Conservation (phyloP, 1,140 invertebrate species). For the Triops cancriformis region DNA sequence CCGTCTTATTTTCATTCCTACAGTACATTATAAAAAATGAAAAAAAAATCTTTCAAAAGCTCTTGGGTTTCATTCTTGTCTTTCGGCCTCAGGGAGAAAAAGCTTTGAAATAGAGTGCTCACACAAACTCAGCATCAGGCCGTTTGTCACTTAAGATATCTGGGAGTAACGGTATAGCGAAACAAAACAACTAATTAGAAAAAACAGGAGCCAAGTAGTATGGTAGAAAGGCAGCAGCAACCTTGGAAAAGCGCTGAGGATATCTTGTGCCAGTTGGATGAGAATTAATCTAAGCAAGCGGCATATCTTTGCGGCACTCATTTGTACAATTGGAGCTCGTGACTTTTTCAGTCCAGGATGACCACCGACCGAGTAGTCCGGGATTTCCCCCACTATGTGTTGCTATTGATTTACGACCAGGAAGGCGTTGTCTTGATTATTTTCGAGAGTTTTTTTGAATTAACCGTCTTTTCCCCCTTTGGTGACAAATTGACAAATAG, state of each 20-base stretch:
- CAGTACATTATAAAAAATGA: neutral
- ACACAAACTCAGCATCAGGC: no score
- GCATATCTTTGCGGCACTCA: neutral
- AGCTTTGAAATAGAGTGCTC: no score
- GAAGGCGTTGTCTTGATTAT: neutral
- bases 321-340: neutral
- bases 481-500: neutral
- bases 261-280: neutral
- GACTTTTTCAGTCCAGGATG: neutral
- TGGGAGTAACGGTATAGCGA: neutral
- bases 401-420: neutral
- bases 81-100: no score
- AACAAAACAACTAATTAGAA: neutral
- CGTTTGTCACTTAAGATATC: neutral
- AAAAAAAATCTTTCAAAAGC: neutral
- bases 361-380: neutral
- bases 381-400: no score
- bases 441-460: neutral
- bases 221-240: neutral
- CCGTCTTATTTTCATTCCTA: neutral
- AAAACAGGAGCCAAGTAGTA: no score
- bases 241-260: neutral
- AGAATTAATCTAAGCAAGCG: neutral
- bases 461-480: neutral
- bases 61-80: no score